These are phyloP conservation scores for Dascillus cervinus DNA, from an alignment of 2,888 invertebrate genomes.

Conservation along the genomic window DNA sequence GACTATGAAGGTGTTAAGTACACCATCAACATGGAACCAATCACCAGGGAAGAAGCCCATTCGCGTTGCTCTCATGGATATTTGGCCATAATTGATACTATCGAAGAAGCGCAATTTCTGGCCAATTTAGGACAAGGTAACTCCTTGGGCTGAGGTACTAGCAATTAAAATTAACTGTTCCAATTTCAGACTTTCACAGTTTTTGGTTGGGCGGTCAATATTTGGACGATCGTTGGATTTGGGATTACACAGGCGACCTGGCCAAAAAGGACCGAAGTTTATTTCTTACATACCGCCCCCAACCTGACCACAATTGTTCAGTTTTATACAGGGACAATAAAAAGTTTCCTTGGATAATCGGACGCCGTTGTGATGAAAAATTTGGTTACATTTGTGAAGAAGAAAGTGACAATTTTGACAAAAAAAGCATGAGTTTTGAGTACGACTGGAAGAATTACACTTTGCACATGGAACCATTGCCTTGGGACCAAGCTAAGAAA, in stretches of 20 bases:
- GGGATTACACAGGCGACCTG: constrained; percentile 1
- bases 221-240: neutral
- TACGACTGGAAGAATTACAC: constrained; percentile 1
- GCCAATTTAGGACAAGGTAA: no score
- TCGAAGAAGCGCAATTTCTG: constrained; percentile 1
- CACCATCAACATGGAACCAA: constrained; percentile 2
- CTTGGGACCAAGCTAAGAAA: constrained; percentile 1
- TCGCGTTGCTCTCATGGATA: constrained; percentile 1
- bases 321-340: constrained; percentile 1
- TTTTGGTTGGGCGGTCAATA: constrained; percentile 1
- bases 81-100: constrained; percentile 1
- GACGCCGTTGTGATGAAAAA: neutral
- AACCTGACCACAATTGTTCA: neutral
- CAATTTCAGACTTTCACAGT: constrained; percentile 2
- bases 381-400: constrained; percentile 4
- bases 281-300: neutral
- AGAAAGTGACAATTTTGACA: no score
- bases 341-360: neutral
- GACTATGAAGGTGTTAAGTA: neutral
- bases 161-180: no score
- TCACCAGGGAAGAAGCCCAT: constrained; percentile 1
- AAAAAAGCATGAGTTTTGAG: no score
- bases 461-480: neutral
- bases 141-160: no score
- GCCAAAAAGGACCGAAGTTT: neutral